phyloP scores from a whole-genome alignment of 2,113 vertebrate species.

The Andinoacara biseriatus region DNA sequence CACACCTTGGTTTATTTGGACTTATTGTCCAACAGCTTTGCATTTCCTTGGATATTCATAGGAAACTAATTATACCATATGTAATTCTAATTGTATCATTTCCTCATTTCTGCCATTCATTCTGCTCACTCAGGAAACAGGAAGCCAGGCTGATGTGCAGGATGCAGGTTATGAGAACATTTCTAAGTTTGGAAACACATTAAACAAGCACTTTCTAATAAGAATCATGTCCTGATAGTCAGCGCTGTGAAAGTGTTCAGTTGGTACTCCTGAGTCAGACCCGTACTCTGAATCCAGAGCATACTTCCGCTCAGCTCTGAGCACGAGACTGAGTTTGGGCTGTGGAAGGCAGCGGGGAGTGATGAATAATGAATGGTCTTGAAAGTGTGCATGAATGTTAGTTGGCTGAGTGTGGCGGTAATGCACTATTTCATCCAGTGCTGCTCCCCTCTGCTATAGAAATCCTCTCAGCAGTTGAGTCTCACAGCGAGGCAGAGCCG shows the following conservation, averaged over 20 bases:
- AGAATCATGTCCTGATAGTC: background rate
- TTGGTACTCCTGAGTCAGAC: conserved; percentile 15
- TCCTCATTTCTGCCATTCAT: background rate
- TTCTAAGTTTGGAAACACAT: conserved; percentile 39
- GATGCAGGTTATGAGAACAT: conserved; percentile 9
- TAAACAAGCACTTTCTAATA: conserved; percentile 27
- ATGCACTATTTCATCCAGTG: conserved; percentile 26
- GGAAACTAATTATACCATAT: background rate
- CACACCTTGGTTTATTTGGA: background rate
- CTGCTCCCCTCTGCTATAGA: conserved; percentile 32
- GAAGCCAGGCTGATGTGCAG: background rate
- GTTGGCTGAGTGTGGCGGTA: conserved; percentile 43
- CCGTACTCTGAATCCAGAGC: conserved; percentile 21
- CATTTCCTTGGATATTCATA: background rate
- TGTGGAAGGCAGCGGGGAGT: conserved; percentile 36
- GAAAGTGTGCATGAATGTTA: conserved; percentile 48
- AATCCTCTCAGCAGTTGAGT: conserved; percentile 43
- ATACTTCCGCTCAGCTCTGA: conserved; percentile 21
- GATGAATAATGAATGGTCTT: conserved; percentile 63
- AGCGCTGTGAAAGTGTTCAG: background rate
- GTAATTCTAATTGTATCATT: no score
- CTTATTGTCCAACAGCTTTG: background rate
- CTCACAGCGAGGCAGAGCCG: conserved; percentile 19
- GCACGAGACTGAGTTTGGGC: conserved; percentile 46
- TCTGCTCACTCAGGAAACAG: background rate